phyloP scores from a whole-genome alignment of 2,797 vertebrate genomes.

The Momotus momota region DNA sequence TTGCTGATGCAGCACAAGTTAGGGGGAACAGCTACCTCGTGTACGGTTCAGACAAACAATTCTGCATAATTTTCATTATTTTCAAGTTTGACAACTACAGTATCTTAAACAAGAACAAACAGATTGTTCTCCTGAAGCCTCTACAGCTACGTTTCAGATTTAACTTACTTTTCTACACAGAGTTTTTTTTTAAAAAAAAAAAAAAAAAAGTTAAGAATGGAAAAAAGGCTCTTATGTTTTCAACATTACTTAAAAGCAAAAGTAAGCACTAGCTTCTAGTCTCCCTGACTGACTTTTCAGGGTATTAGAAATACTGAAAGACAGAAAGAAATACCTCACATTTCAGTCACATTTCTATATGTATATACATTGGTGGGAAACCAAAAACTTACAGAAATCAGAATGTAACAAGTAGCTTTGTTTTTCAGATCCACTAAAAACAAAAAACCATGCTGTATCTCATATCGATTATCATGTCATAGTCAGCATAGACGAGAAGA shows the following conservation, averaged over 20 bases:
- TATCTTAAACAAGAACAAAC: not conserved
- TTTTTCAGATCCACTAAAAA: not conserved
- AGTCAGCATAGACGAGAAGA: not conserved
- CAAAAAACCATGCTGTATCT: not conserved
- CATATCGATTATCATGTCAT: not conserved
- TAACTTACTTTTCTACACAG: not conserved
- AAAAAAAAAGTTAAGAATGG: not conserved
- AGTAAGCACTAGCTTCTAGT: not conserved
- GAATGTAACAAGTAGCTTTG: not conserved
- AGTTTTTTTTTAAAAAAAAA: not conserved
- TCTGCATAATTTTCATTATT: not conserved
- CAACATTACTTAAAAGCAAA: not conserved
- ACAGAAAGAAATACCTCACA: not conserved
- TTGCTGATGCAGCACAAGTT: not conserved
- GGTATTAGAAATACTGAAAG: not conserved
- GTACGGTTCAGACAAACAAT: not conserved
- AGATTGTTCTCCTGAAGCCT: not conserved
- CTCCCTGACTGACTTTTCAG: not conserved
- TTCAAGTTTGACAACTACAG: not conserved
- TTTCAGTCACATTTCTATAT: not conserved
- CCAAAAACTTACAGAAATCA: not conserved
- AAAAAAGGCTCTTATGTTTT: not conserved
- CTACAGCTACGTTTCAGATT: not conserved
- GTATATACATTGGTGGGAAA: not conserved
- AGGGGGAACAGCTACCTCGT: not conserved